A percentile compares a stretch with the other conserved stretches of the same genome.
phyloP scores from a whole-genome alignment of 2,113 vertebrate species.

The Maccullochella peelii region DNA sequence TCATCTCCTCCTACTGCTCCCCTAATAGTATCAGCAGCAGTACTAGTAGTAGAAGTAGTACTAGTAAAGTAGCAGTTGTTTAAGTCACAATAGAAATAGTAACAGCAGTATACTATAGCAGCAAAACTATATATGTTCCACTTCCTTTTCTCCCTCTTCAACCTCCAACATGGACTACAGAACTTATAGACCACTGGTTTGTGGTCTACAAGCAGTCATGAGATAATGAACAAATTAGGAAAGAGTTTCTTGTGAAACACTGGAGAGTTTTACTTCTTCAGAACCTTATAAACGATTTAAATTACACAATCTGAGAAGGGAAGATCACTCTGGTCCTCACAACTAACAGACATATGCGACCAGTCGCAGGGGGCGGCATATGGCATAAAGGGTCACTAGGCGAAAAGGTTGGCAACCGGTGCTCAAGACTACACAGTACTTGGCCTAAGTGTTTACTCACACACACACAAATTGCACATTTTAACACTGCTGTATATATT shows the following conservation, averaged over 20 bases:
- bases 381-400: too few relatives aligned
- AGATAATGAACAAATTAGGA: background rate
- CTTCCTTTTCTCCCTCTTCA: background rate
- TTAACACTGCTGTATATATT: too few relatives aligned
- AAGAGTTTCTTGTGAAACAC: background rate
- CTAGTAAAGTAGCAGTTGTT: background rate
- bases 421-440: too few relatives aligned
- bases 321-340: background rate
- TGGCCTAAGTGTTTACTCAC: too few relatives aligned
- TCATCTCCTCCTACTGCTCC: conserved; percentile 57
- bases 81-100: background rate
- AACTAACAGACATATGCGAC: background rate
- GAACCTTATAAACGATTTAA: background rate
- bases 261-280: background rate
- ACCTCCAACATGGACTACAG: background rate
- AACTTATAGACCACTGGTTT: background rate
- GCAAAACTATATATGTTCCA: background rate
- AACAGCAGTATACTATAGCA: background rate
- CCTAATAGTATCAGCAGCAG: background rate
- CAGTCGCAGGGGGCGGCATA: background rate
- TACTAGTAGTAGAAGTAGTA: background rate
- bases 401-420: too few relatives aligned
- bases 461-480: too few relatives aligned
- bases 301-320: background rate
- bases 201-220: background rate